Percentiles rank a stretch among this genome's conserved stretches.
phyloP scores from a whole-genome alignment of 1,140 invertebrate genomes.

The Drosophila fuyamai region DNA sequence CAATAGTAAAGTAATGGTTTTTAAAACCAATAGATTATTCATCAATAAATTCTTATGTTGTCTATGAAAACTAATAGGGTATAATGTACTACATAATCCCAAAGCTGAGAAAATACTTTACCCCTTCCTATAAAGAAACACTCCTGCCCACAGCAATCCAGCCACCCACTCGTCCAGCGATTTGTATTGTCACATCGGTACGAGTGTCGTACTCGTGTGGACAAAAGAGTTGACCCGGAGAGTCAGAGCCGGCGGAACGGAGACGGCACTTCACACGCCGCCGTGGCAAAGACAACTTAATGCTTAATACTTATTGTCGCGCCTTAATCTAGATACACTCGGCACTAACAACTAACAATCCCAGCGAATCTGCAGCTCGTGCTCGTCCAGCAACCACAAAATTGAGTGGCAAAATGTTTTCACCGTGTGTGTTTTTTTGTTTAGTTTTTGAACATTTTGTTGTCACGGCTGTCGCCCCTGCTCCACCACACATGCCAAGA shows the following conservation, averaged over 20 bases:
- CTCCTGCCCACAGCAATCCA: not conserved
- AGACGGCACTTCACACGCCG: constrained; percentile 74
- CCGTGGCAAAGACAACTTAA: constrained; percentile 75
- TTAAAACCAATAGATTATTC: too few relatives aligned
- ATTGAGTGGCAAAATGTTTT: constrained; percentile 76
- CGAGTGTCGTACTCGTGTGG: constrained; percentile 24
- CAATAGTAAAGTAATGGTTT: too few relatives aligned
- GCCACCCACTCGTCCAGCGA: constrained; percentile 25
- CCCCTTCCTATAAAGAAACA: not conserved
- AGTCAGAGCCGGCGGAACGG: constrained; percentile 17
- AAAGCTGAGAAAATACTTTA: too few relatives aligned
- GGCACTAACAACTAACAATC: constrained; percentile 62
- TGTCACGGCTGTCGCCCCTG: constrained; percentile 54
- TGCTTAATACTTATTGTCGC: constrained; percentile 81
- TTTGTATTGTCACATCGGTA: constrained; percentile 47
- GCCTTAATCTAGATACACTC: constrained; percentile 84
- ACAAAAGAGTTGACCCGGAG: constrained; percentile 34
- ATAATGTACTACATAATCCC: too few relatives aligned
- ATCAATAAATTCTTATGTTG: too few relatives aligned
- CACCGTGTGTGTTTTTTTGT: constrained; percentile 8
- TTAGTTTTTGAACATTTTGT: constrained; percentile 49
- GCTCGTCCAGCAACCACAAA: constrained; percentile 65
- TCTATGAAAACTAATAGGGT: too few relatives aligned
- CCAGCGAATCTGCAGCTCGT: constrained; percentile 58
- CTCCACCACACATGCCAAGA: constrained; percentile 29